Percentiles rank a stretch among this genome's conserved stretches.
phyloP scores from a whole-genome alignment of 1,140 invertebrate species.

The Apis laboriosa region DNA sequence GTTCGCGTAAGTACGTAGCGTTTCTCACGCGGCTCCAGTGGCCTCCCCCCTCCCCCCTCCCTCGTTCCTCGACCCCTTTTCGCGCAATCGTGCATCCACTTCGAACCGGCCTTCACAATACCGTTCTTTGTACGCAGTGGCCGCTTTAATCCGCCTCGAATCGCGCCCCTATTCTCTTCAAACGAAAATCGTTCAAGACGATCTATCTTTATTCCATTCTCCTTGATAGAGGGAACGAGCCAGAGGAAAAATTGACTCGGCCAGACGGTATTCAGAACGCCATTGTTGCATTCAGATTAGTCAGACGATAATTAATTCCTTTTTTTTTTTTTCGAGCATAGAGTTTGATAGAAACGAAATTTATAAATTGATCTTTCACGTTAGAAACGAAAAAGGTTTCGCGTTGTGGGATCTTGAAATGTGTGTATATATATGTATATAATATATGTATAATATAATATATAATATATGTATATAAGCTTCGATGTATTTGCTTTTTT shows the following conservation, averaged over 20 bases:
- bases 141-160: conserved; percentile 25
- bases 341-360: too few species aligned
- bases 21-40: conserved; percentile 66
- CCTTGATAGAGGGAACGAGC: too few species aligned
- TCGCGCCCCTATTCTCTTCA: background rate
- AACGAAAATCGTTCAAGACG: conserved; percentile 9
- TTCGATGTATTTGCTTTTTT: too few species aligned
- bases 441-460: too few species aligned
- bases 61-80: conserved; percentile 2
- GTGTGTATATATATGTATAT: too few species aligned
- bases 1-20: conserved; percentile 50
- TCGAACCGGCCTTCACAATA: conserved; percentile 29
- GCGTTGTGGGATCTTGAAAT: too few species aligned
- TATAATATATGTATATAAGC: too few species aligned
- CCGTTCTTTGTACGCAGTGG: conserved; percentile 39
- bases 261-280: background rate
- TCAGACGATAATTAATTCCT: too few species aligned
- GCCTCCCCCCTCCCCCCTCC: conserved; percentile 8
- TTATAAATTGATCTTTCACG: too few species aligned
- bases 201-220: background rate
- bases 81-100: conserved; percentile 39
- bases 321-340: too few species aligned
- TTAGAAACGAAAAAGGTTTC: too few species aligned
- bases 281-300: background rate
- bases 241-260: background rate